phyloP scores from a whole-genome alignment of 2,888 invertebrate species.

The Resseliella maxima region DNA sequence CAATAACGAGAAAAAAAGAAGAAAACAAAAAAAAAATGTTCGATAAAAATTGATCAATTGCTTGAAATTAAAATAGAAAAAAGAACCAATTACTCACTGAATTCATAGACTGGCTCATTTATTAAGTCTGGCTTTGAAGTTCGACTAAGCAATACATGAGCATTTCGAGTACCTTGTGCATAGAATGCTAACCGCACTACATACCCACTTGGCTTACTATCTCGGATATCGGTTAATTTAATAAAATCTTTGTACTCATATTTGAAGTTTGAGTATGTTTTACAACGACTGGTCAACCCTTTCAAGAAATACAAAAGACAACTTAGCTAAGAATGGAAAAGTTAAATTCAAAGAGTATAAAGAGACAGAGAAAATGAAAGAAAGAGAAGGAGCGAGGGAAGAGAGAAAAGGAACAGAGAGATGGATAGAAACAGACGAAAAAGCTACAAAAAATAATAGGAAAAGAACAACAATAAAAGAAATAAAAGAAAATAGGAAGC shows the following conservation, averaged over 20 bases:
- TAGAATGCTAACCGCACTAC: constrained; percentile 11
- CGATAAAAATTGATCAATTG: not conserved
- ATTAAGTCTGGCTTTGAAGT: not conserved
- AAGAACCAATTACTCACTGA: not conserved
- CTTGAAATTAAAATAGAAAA: no score
- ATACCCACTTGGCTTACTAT: not conserved
- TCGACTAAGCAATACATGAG: not conserved
- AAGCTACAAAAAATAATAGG: no score
- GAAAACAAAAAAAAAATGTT: not conserved
- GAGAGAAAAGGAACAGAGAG: no score
- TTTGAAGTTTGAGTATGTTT: not conserved
- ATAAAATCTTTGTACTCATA: constrained; percentile 39
- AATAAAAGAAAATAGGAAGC: no score
- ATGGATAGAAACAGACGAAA: no score
- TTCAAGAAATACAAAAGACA: not conserved
- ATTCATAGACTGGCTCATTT: not conserved
- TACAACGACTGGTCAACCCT: constrained; percentile 16
- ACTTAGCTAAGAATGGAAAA: no score
- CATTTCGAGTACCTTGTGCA: constrained; percentile 21
- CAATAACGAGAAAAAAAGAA: not conserved
- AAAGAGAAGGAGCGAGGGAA: no score
- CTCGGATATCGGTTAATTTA: constrained; percentile 3
- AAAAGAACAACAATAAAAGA: no score
- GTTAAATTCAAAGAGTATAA: no score
- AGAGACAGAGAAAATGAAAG: no score